Evolutionary conservation across 2,888 invertebrate species (phyloP), one percentile per base, ranked within the genome.

Genomic region (Ormyrus rosae): DNA sequence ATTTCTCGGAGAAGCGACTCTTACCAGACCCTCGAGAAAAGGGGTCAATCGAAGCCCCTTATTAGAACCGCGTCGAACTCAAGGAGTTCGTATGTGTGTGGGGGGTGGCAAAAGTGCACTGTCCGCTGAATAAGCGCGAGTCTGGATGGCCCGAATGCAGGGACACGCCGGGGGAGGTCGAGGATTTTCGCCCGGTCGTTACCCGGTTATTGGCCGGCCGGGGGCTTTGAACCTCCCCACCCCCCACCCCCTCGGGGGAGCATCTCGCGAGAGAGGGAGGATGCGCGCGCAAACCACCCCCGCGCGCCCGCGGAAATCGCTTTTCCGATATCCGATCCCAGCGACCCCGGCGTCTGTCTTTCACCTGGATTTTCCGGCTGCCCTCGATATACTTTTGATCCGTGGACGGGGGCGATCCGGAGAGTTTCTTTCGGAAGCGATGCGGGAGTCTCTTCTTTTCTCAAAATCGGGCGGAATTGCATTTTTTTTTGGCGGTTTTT

Each of bases 141-240:
- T 34, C 34, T 34, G 2, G 10, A 64, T 74, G 10, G 34, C 34
- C 53, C 51, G 50, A 64, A 55, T 58, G 63, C 53, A 10, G 67
- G 4, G 48, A 11, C 10, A 56, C 73, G 46, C 5, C 55, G 11
- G 61, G n/a, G n/a, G 78, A 19, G 48, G 56, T 53, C 48, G 67
- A 67, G 56, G 58, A 63, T 80, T 80, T 79, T 70, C 55, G 60
- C 64, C 34, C 74, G 79, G 58, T 70, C 79, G 79, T 80, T 80
- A 80, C 74, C 74, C 70, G 79, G 79, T 80, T 80, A 80, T 80
- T 74, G 79, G 69, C 79, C 74, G 63, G 63, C 63, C 51, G 56
- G 11, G 63, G 72, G 34, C 34, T 34, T 63, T 51, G 60, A 60
- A 60, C 67, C 51, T 51, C 60, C 60, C 67, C 19, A 10, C 55